Evolutionary conservation across 2,888 invertebrate species (phyloP).

Genomic region (Tyria jacobaeae): DNA sequence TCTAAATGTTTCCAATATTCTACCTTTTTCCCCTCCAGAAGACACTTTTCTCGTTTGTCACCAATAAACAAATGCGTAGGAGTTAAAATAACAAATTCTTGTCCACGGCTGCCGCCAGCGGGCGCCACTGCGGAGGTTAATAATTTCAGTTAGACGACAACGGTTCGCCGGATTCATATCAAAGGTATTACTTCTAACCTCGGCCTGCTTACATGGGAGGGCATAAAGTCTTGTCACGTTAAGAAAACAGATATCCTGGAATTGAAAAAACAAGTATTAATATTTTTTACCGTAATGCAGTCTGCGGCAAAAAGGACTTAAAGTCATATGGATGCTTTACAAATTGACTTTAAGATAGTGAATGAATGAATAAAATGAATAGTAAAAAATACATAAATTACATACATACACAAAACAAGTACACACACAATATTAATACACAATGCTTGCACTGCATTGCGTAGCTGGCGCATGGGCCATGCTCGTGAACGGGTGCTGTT

Average conservation of each 20-base stretch:
- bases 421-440: no score
- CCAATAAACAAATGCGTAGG: no score
- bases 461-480: no score
- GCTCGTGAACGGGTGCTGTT: no score
- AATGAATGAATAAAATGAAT: not conserved
- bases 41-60: no score
- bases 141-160: constrained; percentile 9
- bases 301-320: not conserved
- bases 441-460: no score
- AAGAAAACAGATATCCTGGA: not conserved
- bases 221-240: not conserved
- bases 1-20: no score
- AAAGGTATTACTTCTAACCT: not conserved
- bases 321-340: not conserved
- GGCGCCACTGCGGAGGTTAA: constrained; percentile 2
- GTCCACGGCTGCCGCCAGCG: not conserved
- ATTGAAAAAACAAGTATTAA: not conserved
- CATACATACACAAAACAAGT: not conserved
- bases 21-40: no score
- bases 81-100: constrained; percentile 10
- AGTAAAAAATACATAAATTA: not conserved
- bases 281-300: not conserved
- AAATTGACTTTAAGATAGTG: no score
- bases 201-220: not conserved
- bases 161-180: not conserved